Conservation (phyloP, 2,113 vertebrate genomes). For the Entomyzon cyanotis region DNA sequence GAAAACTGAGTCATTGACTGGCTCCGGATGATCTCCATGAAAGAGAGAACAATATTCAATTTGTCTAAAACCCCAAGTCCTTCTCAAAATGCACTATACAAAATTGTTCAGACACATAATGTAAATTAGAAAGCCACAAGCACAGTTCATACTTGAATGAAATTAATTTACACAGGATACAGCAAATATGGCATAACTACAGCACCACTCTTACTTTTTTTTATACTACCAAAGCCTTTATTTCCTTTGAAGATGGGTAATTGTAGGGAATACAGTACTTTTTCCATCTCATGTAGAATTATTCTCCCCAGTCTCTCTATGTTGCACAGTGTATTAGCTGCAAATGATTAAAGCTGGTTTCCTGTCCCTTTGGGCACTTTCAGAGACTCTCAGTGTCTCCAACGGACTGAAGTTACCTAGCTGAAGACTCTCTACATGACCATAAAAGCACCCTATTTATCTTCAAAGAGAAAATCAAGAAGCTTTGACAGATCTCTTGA, state of each 20-base stretch:
- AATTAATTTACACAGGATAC: constrained; percentile 34
- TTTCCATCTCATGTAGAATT: constrained; percentile 10
- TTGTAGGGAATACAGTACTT: constrained; percentile 4
- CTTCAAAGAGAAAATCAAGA: constrained; percentile 41
- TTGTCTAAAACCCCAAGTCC: constrained; percentile 2
- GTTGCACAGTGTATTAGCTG: not conserved
- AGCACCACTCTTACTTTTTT: not conserved
- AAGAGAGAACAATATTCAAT: constrained; percentile 40
- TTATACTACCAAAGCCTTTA: constrained; percentile 19
- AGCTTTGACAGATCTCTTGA: not conserved
- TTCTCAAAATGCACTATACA: constrained; percentile 46
- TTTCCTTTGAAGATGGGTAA: constrained; percentile 64
- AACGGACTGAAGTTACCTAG: not conserved
- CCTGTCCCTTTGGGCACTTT: constrained; percentile 13
- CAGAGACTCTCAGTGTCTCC: not conserved
- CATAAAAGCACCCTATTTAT: not conserved
- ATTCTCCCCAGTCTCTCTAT: not conserved
- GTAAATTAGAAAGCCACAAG: constrained; percentile 41
- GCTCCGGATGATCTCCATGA: constrained; percentile 38
- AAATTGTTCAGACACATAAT: not conserved
- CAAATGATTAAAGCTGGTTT: constrained; percentile 51
- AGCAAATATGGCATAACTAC: not conserved
- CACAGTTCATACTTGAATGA: constrained; percentile 33
- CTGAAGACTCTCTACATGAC: not conserved
- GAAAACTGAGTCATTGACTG: not conserved